These are phyloP conservation scores for Furcula furcula DNA, from an alignment of 2,888 invertebrate species.

Conservation along the genomic window DNA sequence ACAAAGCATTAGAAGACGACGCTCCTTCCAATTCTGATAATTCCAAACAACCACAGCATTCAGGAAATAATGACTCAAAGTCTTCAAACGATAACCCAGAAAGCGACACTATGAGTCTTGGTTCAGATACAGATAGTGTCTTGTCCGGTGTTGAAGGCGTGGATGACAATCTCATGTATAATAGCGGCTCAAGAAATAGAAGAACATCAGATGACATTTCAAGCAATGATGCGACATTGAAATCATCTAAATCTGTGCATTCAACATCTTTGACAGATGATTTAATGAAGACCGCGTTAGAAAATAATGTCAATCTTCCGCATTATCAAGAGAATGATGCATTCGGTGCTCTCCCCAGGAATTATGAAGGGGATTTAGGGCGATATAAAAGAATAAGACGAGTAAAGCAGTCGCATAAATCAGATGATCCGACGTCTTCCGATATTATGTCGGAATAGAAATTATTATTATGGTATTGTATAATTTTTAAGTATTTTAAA, in stretches of 20 bases:
- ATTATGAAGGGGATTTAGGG: conserved; percentile 53
- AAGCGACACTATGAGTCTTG: conserved; percentile 43
- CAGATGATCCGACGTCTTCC: conserved; percentile 21
- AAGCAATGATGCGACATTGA: conserved; percentile 18
- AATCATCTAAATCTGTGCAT: conserved; percentile 1
- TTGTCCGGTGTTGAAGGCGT: conserved; percentile 63
- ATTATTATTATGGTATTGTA: conserved; percentile 6
- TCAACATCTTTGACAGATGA: conserved; percentile 35
- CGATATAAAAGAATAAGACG: conserved; percentile 68
- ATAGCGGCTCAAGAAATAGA: conserved; percentile 44
- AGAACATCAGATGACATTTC: conserved; percentile 36
- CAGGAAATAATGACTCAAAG: conserved; percentile 22
- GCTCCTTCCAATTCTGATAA: conserved; percentile 11
- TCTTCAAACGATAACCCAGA: conserved; percentile 30
- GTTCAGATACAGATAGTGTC: conserved; percentile 65
- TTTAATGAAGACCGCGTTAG: conserved; percentile 31
- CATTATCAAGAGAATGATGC: conserved; percentile 59
- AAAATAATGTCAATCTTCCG: conserved; percentile 39
- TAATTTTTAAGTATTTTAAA: conserved; percentile 34
- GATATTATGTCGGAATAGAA: conserved; percentile 13
- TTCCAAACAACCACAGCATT: conserved; percentile 14
- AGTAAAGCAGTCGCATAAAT: conserved; percentile 42
- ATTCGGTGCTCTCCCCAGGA: conserved; percentile 54
- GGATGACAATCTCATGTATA: conserved; percentile 68
- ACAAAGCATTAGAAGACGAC: conserved; percentile 29